A percentile compares a stretch with the other conserved stretches of the same genome.
phyloP scores from a whole-genome alignment of 2,888 invertebrate genomes.

The Limnephilus lunatus region DNA sequence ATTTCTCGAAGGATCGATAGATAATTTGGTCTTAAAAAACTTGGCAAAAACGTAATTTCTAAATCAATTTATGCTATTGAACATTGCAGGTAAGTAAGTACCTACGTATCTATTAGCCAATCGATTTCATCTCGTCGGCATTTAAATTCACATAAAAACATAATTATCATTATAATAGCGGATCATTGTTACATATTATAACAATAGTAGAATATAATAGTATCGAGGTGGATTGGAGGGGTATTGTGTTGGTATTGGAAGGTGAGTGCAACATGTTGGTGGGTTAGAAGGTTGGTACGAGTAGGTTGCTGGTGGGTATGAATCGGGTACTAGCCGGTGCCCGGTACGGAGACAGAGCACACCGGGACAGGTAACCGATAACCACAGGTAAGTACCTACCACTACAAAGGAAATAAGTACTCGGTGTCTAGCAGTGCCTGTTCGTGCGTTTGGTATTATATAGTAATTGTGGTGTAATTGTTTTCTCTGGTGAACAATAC shows the following conservation, averaged over 20 bases:
- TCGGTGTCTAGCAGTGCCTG: not conserved
- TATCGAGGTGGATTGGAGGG: too few relatives aligned
- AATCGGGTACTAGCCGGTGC: not conserved
- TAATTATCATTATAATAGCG: not conserved
- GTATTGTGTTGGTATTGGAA: not conserved
- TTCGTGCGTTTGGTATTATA: not conserved
- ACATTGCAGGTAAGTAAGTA: not conserved
- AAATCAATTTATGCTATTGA: not conserved
- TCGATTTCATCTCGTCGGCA: not conserved
- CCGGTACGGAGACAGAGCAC: not conserved
- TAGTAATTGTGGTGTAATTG: not conserved
- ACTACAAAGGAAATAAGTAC: not conserved
- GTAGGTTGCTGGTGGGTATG: not conserved
- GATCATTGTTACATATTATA: not conserved
- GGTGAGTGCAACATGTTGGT: not conserved
- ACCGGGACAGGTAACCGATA: not conserved
- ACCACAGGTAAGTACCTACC: not conserved
- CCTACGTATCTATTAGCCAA: not conserved
- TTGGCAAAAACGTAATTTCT: not conserved
- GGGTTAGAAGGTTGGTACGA: not conserved
- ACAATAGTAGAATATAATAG: not conserved
- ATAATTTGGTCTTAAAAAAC: not conserved
- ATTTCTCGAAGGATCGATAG: too few relatives aligned
- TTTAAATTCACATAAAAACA: not conserved
- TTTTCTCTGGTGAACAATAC: too few relatives aligned